phyloP scores from a whole-genome alignment of 2,888 invertebrate species.

The Cephus nigrinus region DNA sequence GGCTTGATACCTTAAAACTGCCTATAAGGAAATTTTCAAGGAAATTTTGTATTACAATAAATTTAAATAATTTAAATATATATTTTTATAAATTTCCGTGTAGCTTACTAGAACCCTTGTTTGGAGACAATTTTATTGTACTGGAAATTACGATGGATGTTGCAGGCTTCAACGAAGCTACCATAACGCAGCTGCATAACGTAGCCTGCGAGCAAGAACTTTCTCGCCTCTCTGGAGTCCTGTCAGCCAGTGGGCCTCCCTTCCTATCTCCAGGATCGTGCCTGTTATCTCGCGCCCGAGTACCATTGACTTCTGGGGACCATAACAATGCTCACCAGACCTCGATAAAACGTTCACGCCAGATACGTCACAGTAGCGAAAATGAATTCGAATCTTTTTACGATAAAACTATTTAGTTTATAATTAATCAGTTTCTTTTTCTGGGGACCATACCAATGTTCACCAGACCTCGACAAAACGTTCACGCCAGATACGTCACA shows the following conservation, averaged over 20 bases:
- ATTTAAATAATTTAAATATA: not conserved
- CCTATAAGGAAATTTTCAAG: not conserved
- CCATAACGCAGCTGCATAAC: constrained; percentile 2
- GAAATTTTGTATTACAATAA: not conserved
- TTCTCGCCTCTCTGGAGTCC: constrained; percentile 24
- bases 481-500: constrained; percentile 20
- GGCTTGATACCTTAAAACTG: constrained; percentile 21
- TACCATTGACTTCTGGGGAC: constrained; percentile 9
- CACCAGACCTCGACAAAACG: constrained; percentile 19
- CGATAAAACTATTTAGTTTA: not conserved
- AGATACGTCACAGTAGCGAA: constrained; percentile 23
- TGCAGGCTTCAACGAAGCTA: constrained; percentile 23
- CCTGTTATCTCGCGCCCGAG: constrained; percentile 26
- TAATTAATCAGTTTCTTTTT: not conserved
- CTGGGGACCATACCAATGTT: constrained; percentile 10
- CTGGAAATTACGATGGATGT: constrained; percentile 18
- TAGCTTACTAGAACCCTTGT: not conserved
- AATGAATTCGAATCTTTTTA: constrained; percentile 22
- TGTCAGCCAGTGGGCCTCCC: constrained; percentile 21
- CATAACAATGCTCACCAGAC: constrained; percentile 15
- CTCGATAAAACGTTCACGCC: constrained; percentile 19
- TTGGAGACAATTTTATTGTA: not conserved
- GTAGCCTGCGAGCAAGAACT: constrained; percentile 24
- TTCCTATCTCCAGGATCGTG: constrained; percentile 27
- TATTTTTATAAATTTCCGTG: not conserved